Percentiles rank a stretch among this genome's conserved stretches.
phyloP scores from a whole-genome alignment of 2,113 vertebrate species.

The Progne subis region DNA sequence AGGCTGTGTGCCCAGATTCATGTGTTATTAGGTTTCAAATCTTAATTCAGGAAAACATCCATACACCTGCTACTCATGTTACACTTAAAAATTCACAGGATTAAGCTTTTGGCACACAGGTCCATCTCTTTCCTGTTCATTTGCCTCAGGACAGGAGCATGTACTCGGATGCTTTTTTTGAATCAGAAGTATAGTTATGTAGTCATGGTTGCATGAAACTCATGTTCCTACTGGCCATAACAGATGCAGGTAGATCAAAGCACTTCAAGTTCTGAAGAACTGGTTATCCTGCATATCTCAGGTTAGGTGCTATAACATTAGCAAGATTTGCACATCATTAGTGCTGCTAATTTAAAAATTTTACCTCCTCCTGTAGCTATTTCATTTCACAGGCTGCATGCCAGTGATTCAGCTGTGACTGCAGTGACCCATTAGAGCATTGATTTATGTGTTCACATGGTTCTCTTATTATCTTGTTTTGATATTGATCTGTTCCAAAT shows the following conservation, averaged over 20 bases:
- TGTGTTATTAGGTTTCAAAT: not conserved
- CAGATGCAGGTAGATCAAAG: not conserved
- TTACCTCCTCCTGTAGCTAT: not conserved
- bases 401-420: not conserved
- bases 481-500: not conserved
- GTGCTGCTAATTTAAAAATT: not conserved
- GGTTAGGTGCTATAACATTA: not conserved
- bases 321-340: not conserved
- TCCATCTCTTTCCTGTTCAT: not conserved
- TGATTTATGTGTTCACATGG: not conserved
- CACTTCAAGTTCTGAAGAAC: not conserved
- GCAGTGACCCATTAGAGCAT: not conserved
- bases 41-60: not conserved
- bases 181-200: accelerated
- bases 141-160: not conserved
- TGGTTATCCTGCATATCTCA: not conserved
- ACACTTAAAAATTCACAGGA: not conserved
- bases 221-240: not conserved
- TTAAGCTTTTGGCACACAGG: not conserved
- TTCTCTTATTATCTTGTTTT: not conserved
- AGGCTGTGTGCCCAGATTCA: not conserved
- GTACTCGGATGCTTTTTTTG: not conserved
- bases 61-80: accelerated
- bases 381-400: not conserved
- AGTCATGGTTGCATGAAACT: not conserved